Evolutionary conservation across 2,113 vertebrate genomes (phyloP), one percentile per base, ranked within the genome.

Genomic region (Myiopsitta monachus): DNA sequence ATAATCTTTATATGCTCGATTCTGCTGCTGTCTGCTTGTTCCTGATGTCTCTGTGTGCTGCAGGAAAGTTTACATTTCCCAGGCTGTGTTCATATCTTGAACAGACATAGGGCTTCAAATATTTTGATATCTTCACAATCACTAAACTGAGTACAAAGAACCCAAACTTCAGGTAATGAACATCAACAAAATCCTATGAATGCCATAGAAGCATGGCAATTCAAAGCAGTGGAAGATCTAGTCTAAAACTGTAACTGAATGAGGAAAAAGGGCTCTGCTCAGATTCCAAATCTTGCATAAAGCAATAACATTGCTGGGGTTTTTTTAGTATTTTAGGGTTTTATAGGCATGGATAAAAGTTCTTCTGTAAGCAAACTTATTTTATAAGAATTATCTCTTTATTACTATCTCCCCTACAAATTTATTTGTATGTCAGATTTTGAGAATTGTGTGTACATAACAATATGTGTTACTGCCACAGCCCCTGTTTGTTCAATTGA

Each of bases 401-500:
- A 81, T 87, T 59, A 67, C 62, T 78, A 57, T 57, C 55, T 77
- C 14, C 43, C 15, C 9, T 54, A 59, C 24, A 92, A 64, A 86
- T 67, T 76, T 87, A 9, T 85, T 70, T 84, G 36, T 18, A 16
- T 18, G 47, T 92, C 49, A 43, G 14, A 79, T 59, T 94, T 84
- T 89, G 64, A 80, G 67, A 94, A 77, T 14, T 47, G 8, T 3
- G 2, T 46, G 39, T 69, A 62, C 41, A 28, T 54, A 72, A 59
- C 61, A 18, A 67, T 76, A 90, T 94, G 11, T 57, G 44, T 68
- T 87, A 57, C 74, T 91, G 62, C 51, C 69, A 74, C 68, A 87
- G 22, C 36, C 33, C 66, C 49, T 94, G 69, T 82, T 96, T 91
- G 88, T 64, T 90, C 94, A 95, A n/a, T 14, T 90, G 88, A 90